Evolutionary conservation across 2,113 vertebrate genomes (phyloP), one percentile per base, ranked within the genome.

Genomic region (Alosa alosa): DNA sequence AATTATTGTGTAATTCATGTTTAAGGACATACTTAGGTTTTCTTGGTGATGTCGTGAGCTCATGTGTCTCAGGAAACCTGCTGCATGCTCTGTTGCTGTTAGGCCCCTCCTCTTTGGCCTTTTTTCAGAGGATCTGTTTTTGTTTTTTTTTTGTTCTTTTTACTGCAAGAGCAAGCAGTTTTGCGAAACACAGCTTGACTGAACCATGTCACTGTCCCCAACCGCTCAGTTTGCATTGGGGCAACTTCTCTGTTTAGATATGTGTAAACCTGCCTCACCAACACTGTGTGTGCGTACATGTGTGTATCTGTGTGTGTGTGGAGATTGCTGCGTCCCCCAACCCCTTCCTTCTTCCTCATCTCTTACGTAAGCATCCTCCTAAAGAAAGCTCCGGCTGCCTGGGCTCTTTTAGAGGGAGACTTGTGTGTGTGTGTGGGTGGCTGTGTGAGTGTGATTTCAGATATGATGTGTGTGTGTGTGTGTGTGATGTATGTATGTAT

Each of bases 231-330:
- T 72, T 9, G 0, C n/a, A 36, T 3, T 31, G 25, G 64, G 20
- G n/a, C 64, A 68, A 25, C 64, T 10, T 68, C 22, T 68, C n/a
- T 31, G 64, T 72, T 72, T 36, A 31, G 31, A 72, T 72, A 72
- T 31, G 64, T 72, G 25, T 25, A 64, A 64, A 64, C 57, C 22
- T 39, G 39, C 17, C 47, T 49, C 47, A 49, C 47, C 11, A 49
- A 31, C 6, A 1, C 6, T 6, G 60, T 68, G 60, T 72, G 64
- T 25, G 6, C 3, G 64, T 25, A 0, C 6, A 4, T 25, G 25
- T 72, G 64, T 11, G 1, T 86, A 15, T 82, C 39, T 25, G 78
- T 60, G 50, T 45, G 84, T 31, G 49, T 72, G 64, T 72, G 64
- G 22, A 64, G 22, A 64, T 20, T 22, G 60, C 22, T 72, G 25